Evolutionary conservation across 2,113 vertebrate genomes (phyloP), one percentile per base, ranked within the genome.

Genomic region (Geococcyx californianus): DNA sequence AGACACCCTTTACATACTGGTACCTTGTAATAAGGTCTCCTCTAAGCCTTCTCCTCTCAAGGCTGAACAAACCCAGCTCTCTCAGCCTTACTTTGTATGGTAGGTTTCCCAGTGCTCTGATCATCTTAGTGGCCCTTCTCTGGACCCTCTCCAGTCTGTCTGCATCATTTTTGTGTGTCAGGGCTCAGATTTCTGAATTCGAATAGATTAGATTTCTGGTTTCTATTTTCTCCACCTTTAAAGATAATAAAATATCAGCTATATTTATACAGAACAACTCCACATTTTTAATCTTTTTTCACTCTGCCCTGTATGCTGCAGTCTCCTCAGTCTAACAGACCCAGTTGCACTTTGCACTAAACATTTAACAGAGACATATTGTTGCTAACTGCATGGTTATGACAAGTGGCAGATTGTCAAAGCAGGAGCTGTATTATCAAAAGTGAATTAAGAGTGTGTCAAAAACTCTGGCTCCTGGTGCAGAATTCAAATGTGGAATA

Each of bases 391-490:
- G 55, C 58, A 84, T 20, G 42, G 34, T 70, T 67, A n/a, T 55
- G 76, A 96, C 68, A 95, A 95, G 92, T n/a, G 52, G 68, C 47
- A 95, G 83, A 93, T 70, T 97, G 95, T 96, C 94, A 70, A 47
- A 84, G 63, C 26, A 80, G 47, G 64, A 90, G 56, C 83, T 90
- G 83, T 70, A 56, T 84, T 95, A 94, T 93, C 94, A 74, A 90
- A 95, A 92, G 79, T 70, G 72, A 81, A 23, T 87, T 83, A 21
- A 60, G 38, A 49, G 24, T 25, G 31, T 81, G 83, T 58, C 84
- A 93, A 90, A 96, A 93, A 31, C 76, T 67, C 55, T 28, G 67
- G 12, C 12, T 86, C 21, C 60, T 47, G 77, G 47, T 64, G 10
- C 72, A 90, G 83, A 94, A 93, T 77, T 86, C 44, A 29, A 20